phyloP scores from a whole-genome alignment of 2,113 vertebrate genomes.

The Bothrops jararaca region DNA sequence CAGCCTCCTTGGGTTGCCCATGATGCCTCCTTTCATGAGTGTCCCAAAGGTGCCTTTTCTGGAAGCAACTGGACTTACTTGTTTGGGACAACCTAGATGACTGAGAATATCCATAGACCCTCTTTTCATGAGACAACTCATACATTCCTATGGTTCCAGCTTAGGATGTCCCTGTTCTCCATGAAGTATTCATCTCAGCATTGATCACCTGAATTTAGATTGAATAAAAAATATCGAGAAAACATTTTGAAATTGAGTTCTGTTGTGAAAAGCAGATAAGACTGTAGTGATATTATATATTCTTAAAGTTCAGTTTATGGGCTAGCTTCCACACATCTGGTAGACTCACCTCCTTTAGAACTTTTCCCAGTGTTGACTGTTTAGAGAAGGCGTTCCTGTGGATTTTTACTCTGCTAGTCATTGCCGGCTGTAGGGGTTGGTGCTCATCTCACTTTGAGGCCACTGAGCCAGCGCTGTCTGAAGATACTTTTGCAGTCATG shows the following conservation, averaged over 20 bases:
- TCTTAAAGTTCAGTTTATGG: background rate
- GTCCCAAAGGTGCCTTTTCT: no score
- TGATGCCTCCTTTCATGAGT: background rate
- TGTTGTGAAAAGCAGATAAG: background rate
- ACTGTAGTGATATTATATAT: background rate
- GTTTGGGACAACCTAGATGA: no score
- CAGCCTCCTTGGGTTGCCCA: background rate
- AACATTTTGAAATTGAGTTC: background rate
- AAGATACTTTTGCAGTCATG: background rate
- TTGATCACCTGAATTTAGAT: background rate
- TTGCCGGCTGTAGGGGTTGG: background rate
- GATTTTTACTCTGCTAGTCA: background rate
- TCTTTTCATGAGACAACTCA: background rate
- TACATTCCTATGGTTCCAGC: background rate
- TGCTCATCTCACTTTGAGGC: background rate
- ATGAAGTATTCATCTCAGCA: background rate
- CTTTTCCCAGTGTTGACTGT: background rate
- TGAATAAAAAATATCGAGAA: background rate
- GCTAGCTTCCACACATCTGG: no score
- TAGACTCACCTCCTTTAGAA: background rate
- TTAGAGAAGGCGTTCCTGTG: background rate
- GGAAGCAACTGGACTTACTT: no score
- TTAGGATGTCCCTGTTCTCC: background rate
- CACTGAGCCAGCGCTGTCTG: background rate
- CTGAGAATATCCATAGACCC: no score